These are phyloP conservation scores for Propithecus coquereli DNA, from an alignment of 2,113 vertebrate species.

Conservation along the genomic window DNA sequence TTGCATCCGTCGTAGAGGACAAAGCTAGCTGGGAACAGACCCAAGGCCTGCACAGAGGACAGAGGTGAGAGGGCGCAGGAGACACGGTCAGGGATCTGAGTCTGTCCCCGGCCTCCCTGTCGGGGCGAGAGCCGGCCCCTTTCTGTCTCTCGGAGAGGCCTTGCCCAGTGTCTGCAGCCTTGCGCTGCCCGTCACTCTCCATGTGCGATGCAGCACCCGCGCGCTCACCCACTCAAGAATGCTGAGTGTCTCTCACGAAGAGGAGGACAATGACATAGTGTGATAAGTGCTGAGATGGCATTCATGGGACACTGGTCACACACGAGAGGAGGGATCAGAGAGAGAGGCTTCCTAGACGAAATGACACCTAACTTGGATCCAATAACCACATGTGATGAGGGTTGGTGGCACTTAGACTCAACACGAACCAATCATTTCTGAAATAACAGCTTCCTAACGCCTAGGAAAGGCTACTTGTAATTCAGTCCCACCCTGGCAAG, in stretches of 20 bases:
- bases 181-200: no score
- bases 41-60: background rate
- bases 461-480: background rate
- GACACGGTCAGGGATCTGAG: background rate
- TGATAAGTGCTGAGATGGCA: background rate
- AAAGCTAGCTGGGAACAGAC: background rate
- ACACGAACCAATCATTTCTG: background rate
- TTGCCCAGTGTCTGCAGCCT: background rate
- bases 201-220: no score
- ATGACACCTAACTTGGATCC: background rate
- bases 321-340: background rate
- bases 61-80: background rate
- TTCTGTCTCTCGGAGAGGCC: background rate
- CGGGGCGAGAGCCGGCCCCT: background rate
- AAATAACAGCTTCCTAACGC: background rate
- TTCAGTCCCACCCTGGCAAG: background rate
- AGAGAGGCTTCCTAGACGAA: background rate
- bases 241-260: background rate
- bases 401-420: background rate
- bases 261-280: background rate
- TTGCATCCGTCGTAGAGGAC: background rate
- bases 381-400: background rate
- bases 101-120: fast-evolving
- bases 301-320: background rate
- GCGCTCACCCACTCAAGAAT: background rate